These are phyloP conservation scores for Accipiter virgatus DNA, from an alignment of 2,113 vertebrate genomes.

Conservation along the genomic window DNA sequence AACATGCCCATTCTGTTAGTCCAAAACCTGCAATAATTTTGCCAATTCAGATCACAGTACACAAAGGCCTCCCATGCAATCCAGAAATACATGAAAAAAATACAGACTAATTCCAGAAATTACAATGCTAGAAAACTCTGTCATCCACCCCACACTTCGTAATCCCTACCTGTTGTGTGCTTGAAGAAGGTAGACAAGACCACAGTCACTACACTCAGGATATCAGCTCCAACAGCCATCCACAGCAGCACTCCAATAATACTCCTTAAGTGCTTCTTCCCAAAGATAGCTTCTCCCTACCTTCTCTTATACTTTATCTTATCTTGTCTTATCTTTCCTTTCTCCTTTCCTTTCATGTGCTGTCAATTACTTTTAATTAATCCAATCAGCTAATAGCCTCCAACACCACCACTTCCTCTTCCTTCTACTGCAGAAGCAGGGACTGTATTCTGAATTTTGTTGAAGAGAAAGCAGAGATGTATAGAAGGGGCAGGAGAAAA, in stretches of 20 bases:
- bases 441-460: background rate
- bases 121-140: background rate
- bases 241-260: fast-evolving
- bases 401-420: background rate
- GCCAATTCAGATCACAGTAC: fast-evolving
- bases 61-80: background rate
- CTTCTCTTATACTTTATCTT: background rate
- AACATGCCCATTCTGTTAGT: background rate
- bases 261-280: background rate
- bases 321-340: too few species aligned
- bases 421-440: background rate
- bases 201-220: fast-evolving
- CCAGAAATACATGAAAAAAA: background rate
- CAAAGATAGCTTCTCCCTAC: fast-evolving
- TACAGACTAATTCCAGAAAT: background rate
- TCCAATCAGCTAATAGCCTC: background rate
- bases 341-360: background rate
- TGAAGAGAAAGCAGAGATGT: background rate
- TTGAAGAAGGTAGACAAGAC: fast-evolving
- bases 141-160: fast-evolving
- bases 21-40: background rate
- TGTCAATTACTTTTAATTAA: background rate
- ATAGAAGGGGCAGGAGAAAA: background rate
- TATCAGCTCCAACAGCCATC: background rate
- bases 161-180: fast-evolving